A percentile compares a stretch with the other conserved stretches of the same genome.
Conservation (phyloP, 2,113 vertebrate genomes). For the Hepsetus odoe region DNA sequence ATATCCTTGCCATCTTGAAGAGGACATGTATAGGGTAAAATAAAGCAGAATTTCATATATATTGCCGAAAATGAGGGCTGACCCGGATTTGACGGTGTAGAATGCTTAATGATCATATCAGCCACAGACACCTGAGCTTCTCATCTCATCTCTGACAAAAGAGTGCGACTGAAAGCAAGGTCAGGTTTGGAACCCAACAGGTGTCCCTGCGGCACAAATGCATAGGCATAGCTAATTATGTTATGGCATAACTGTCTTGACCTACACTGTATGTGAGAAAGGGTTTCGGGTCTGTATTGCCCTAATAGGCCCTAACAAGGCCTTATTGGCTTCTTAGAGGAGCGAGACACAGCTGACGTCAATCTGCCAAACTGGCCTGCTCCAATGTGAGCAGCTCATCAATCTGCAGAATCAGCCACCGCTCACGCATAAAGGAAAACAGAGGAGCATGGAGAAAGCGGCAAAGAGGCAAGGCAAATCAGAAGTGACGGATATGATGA, state of each 20-base stretch:
- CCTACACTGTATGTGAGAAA: slow-evolving; percentile 10
- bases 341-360: slow-evolving; percentile 17
- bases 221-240: slow-evolving; percentile 19
- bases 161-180: neutral
- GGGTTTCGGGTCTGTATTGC: neutral
- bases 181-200: neutral
- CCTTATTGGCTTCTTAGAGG: slow-evolving; percentile 1
- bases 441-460: neutral
- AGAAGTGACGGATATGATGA: slow-evolving; percentile 45
- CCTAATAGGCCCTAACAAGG: slow-evolving; percentile 16
- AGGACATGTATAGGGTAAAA: neutral
- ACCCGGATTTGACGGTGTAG: neutral
- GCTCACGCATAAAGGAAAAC: slow-evolving; percentile 19
- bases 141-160: neutral
- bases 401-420: slow-evolving; percentile 12
- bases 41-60: neutral
- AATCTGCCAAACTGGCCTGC: slow-evolving; percentile 15
- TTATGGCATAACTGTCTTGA: neutral
- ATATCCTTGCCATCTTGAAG: neutral
- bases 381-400: slow-evolving; percentile 13
- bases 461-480: slow-evolving; percentile 27
- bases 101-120: slow-evolving; percentile 11
- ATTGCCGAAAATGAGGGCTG: neutral
- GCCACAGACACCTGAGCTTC: neutral
- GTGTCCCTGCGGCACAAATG: neutral